These are phyloP conservation scores for Ascaphus truei DNA, from an alignment of 2,113 vertebrate species.

Conservation along the genomic window DNA sequence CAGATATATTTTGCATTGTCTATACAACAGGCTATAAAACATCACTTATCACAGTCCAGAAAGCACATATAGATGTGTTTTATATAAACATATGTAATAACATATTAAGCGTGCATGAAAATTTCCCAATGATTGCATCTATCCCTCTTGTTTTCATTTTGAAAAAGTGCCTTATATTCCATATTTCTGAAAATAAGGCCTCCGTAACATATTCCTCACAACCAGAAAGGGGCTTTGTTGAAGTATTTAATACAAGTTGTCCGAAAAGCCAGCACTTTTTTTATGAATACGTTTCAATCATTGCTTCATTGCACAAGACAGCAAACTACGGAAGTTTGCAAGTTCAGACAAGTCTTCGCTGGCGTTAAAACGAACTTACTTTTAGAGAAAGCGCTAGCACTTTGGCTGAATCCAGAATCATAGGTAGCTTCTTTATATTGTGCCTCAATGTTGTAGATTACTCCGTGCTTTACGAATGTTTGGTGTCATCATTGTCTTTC, in stretches of 20 bases:
- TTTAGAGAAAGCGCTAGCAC: constrained; percentile 72
- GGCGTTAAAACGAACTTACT: constrained; percentile 59
- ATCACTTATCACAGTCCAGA: constrained; percentile 99
- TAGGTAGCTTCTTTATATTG: constrained; percentile 73
- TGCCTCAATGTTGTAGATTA: constrained; percentile 64
- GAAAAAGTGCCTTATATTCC: constrained; percentile 82
- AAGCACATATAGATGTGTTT: constrained; percentile 99
- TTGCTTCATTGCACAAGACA: constrained; percentile 56
- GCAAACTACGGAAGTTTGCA: constrained; percentile 59
- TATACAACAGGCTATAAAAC: constrained; percentile 99
- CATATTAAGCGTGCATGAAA: constrained; percentile 98
- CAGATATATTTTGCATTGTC: constrained; percentile 98
- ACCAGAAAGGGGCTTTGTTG: constrained; percentile 78
- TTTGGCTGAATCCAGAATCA: constrained; percentile 82
- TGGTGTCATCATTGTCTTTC: constrained; percentile 71
- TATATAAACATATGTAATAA: constrained; percentile 99
- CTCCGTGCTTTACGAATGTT: constrained; percentile 76
- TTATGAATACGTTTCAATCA: constrained; percentile 64
- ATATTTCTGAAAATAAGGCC: constrained; percentile 84
- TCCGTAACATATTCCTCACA: constrained; percentile 77
- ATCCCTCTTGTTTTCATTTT: constrained; percentile 67
- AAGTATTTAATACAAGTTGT: constrained; percentile 74
- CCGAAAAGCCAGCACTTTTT: constrained; percentile 70
- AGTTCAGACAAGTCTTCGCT: constrained; percentile 66
- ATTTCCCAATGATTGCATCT: constrained; percentile 79